These are phyloP conservation scores for Craniophora ligustri DNA, from an alignment of 2,888 invertebrate species.

Conservation along the genomic window DNA sequence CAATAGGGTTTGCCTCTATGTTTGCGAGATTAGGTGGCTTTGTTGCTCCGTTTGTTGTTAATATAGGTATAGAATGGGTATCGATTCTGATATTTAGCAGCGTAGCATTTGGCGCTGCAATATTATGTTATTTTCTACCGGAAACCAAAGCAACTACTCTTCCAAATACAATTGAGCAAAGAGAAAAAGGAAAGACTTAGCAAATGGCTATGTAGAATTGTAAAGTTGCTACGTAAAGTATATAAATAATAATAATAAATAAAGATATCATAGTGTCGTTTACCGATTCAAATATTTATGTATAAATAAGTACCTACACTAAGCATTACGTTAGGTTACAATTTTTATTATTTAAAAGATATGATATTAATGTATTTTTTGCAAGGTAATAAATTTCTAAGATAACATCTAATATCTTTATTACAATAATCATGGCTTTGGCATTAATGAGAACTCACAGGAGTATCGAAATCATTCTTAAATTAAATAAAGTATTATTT, in stretches of 20 bases:
- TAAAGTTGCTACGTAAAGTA: too few relatives aligned
- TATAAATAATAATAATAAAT: too few relatives aligned
- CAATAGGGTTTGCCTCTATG: conserved; percentile 92
- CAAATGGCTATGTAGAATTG: neutral
- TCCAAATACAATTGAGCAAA: conserved; percentile 76
- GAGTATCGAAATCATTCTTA: conserved; percentile 24
- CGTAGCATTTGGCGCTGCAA: conserved; percentile 71
- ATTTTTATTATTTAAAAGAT: neutral
- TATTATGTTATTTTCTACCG: conserved; percentile 75
- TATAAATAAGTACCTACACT: too few relatives aligned
- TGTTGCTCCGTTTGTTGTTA: conserved; percentile 91
- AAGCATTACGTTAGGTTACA: neutral
- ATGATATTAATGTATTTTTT: too few relatives aligned
- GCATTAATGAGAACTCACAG: conserved; percentile 72
- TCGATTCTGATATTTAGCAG: conserved; percentile 77
- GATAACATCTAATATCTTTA: conserved; percentile 29
- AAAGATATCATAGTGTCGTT: too few relatives aligned
- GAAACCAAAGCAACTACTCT: conserved; percentile 80
- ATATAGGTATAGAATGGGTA: conserved; percentile 79
- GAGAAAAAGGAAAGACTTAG: conserved; percentile 56
- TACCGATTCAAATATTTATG: too few relatives aligned
- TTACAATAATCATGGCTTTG: conserved; percentile 56
- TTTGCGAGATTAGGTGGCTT: conserved; percentile 91
- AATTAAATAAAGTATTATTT: conserved; percentile 10
- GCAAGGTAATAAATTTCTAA: conserved; percentile 12